Conservation (phyloP, 2,797 vertebrate genomes). For the Nothura maculosa region DNA sequence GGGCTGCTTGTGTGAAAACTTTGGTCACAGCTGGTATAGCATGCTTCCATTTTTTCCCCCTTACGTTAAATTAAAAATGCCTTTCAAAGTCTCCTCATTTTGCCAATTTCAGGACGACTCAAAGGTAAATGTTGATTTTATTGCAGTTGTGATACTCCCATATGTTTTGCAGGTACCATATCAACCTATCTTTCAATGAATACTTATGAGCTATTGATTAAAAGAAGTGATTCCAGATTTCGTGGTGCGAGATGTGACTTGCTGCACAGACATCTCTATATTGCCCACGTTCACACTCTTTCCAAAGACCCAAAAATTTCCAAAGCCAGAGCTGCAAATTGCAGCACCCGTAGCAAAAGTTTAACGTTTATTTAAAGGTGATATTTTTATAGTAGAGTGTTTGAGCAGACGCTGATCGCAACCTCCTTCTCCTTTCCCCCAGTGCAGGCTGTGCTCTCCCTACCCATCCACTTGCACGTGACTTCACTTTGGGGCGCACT, state of each 20-base stretch:
- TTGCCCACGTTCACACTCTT: constrained; percentile 68
- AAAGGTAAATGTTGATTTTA: constrained; percentile 57
- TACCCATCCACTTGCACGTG: not conserved
- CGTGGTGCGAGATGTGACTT: constrained; percentile 57
- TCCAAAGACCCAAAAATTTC: constrained; percentile 46
- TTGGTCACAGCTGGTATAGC: not conserved
- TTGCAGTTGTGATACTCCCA: not conserved
- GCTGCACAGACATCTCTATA: constrained; percentile 71
- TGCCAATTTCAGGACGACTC: constrained; percentile 1
- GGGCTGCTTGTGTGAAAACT: constrained; percentile 10
- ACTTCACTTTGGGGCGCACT: constrained; percentile 13
- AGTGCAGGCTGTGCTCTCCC: constrained; percentile 41
- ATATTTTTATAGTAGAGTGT: constrained; percentile 66
- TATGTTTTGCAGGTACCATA: not conserved
- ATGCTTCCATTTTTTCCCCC: not conserved
- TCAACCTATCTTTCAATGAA: constrained; percentile 67
- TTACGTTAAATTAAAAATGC: not conserved
- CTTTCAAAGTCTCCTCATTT: not conserved
- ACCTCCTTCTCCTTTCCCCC: constrained; percentile 21
- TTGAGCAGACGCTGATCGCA: constrained; percentile 69
- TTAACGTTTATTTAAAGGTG: constrained; percentile 61
- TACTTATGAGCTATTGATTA: constrained; percentile 66
- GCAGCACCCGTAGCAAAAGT: constrained; percentile 52
- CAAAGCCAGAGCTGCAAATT: constrained; percentile 41
- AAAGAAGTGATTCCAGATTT: constrained; percentile 65